Conservation (phyloP, 2,888 invertebrate species). For the Stenolophus ochropezus region DNA sequence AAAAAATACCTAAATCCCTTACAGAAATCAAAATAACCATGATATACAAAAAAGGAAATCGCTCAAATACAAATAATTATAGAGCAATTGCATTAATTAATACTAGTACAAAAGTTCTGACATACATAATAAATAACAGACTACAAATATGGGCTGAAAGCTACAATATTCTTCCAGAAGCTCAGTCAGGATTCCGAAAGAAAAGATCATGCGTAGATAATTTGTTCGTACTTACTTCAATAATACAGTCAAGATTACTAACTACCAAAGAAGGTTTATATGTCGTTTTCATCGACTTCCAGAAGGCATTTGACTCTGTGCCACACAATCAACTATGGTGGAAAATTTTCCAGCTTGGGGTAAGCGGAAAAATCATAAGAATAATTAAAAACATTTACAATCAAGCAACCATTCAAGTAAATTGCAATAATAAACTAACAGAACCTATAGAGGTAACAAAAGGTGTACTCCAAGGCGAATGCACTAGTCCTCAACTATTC, state of each 20-base stretch:
- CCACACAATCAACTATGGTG: too few species aligned
- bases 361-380: too few species aligned
- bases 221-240: neutral
- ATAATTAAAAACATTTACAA: too few species aligned
- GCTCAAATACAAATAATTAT: slow-evolving; percentile 27
- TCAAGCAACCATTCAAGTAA: too few species aligned
- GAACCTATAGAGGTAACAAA: slow-evolving; percentile 1
- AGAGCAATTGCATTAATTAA: neutral
- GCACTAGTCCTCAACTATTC: slow-evolving; percentile 6
- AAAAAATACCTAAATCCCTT: neutral
- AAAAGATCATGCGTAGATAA: slow-evolving; percentile 15
- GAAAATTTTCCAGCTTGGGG: too few species aligned
- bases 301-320: too few species aligned
- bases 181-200: slow-evolving; percentile 20
- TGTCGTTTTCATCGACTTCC: too few species aligned
- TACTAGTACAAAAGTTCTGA: too few species aligned
- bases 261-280: neutral
- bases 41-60: slow-evolving; percentile 29
- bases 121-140: too few species aligned
- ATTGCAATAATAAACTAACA: neutral
- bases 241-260: neutral
- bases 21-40: neutral
- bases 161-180: neutral
- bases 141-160: slow-evolving; percentile 24
- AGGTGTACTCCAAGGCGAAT: too few species aligned